Percentiles rank a stretch among this genome's conserved stretches.
phyloP scores from a whole-genome alignment of 2,888 invertebrate genomes.

The Platycheirus rosarum region DNA sequence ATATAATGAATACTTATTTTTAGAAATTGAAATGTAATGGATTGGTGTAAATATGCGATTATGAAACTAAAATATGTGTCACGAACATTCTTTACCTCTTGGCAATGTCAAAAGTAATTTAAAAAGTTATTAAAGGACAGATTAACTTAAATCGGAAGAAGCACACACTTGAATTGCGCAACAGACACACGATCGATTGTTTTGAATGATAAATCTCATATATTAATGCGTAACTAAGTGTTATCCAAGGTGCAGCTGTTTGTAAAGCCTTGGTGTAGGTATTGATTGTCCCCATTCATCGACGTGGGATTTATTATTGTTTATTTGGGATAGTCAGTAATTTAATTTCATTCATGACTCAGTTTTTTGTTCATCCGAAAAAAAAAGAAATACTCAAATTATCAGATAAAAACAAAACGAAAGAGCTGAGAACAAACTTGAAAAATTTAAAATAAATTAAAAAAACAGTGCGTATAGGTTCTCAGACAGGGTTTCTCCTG shows the following conservation, averaged over 20 bases:
- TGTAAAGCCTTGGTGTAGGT: constrained; percentile 26
- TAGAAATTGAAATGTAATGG: constrained; percentile 19
- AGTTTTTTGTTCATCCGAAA: constrained; percentile 30
- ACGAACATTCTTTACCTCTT: background rate
- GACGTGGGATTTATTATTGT: constrained; percentile 37
- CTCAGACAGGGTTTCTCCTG: constrained; percentile 14
- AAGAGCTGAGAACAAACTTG: constrained; percentile 65
- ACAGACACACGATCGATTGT: constrained; percentile 19
- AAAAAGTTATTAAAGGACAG: constrained; percentile 39
- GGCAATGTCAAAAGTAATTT: constrained; percentile 25
- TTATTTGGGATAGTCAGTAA: constrained; percentile 39
- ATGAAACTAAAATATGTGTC: constrained; percentile 15
- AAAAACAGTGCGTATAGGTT: constrained; percentile 11
- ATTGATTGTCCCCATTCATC: constrained; percentile 51
- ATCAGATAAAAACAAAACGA: constrained; percentile 29
- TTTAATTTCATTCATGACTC: constrained; percentile 43
- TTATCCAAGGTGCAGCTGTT: constrained; percentile 59
- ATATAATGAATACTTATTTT: constrained; percentile 5
- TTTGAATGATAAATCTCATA: constrained; percentile 28
- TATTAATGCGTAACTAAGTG: constrained; percentile 7
- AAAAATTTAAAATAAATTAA: constrained; percentile 17
- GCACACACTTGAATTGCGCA: constrained; percentile 44
- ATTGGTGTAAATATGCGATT: constrained; percentile 49
- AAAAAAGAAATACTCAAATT: constrained; percentile 6
- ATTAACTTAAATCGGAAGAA: constrained; percentile 51